Evolutionary conservation across 2,888 invertebrate genomes (phyloP), one percentile per base, ranked within the genome.

Genomic region (Trichogramma evanescens): DNA sequence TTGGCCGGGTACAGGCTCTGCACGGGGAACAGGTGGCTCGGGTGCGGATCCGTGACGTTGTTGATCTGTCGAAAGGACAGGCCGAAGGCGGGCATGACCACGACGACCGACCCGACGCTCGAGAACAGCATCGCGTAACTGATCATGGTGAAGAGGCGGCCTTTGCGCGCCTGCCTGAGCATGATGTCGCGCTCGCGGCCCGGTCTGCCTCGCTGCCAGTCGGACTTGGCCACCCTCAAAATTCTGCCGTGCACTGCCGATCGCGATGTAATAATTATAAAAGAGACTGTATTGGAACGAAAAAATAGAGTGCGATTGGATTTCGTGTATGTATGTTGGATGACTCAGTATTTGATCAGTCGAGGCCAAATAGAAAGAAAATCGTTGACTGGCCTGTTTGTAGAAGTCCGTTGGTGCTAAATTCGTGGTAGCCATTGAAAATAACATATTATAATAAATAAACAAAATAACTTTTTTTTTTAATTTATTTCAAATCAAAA

Each of bases 1-100:
- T 48, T 45, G 44, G 26, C 54, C 2, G 59, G 55, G 13, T 55
- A 59, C 10, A 3, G 10, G 5, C 41, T 41, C n/a, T 59, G 59
- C 7, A 59, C 3, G 0, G 55, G 55, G 13, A 59, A 40, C 5
- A 13, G 43, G 6, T 46, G 54, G 13, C 38, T 13, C 3, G 40
- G 13, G n/a, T 6, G 5, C 7, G 44, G 41, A 50, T 59, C 59
- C 4, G 59, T 59, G 49, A 55, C 50, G 41, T 59, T 59, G 45
- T 54, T 54, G 38, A 59, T 39, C 10, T 45, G 50, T 1, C 59
- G 54, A 2, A 45, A 6, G 41, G 40, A 44, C 6, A 59, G 38
- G 6, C 55, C 55, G n/a, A 50, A 54, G 8, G 51, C 9, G 5
- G 59, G 59, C 8, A 38, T 39, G 6, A 42, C 9, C 7, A 57